These are phyloP conservation scores for Acronicta aceris DNA, from an alignment of 2,888 invertebrate species.

Conservation along the genomic window DNA sequence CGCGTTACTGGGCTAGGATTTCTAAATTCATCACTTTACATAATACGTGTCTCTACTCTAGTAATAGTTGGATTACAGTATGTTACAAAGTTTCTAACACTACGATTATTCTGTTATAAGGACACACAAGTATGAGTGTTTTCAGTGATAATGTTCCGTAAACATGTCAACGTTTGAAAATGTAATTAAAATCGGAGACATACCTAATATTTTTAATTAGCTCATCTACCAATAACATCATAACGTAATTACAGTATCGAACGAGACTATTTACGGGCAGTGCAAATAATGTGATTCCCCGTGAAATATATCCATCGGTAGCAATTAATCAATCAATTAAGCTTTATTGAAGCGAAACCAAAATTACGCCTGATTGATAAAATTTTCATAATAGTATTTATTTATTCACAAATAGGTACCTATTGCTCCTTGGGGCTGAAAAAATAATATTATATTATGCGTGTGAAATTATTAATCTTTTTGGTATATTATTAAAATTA, in stretches of 20 bases:
- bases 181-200: constrained; percentile 8
- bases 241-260: constrained; percentile 36
- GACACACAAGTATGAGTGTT: not conserved
- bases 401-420: not conserved
- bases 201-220: constrained; percentile 37
- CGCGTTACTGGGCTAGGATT: constrained; percentile 5
- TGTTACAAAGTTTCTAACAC: constrained; percentile 3
- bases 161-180: not conserved
- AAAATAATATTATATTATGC: not conserved
- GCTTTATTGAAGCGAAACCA: constrained; percentile 54
- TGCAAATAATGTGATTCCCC: constrained; percentile 51
- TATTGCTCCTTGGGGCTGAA: constrained; percentile 11
- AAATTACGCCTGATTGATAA: constrained; percentile 56
- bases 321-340: constrained; percentile 60
- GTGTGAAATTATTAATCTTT: not conserved
- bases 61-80: constrained; percentile 7
- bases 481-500: too few species aligned
- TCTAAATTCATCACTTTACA: constrained; percentile 23
- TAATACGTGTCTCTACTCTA: constrained; percentile 1
- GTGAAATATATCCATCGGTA: constrained; percentile 53
- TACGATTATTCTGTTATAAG: constrained; percentile 1
- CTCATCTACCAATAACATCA: constrained; percentile 25
- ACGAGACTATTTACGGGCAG: constrained; percentile 34
- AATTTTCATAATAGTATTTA: constrained; percentile 39
- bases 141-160: not conserved